Percentiles rank a stretch among this genome's conserved stretches.
These are phyloP conservation scores for Hoplodrina ambigua DNA, from an alignment of 2,888 invertebrate genomes.

Conservation along the genomic window DNA sequence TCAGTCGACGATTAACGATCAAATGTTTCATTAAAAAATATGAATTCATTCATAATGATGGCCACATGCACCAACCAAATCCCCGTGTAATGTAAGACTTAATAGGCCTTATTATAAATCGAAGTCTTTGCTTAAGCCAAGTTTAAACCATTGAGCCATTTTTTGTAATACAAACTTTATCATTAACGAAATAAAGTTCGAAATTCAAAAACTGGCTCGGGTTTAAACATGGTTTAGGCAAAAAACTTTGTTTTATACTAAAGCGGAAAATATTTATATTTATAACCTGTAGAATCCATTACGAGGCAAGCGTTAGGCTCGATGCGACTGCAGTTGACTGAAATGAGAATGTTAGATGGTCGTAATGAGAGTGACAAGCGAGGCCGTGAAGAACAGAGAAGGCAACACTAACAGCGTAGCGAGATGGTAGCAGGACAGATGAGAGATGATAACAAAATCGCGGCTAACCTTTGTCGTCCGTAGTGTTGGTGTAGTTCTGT, in stretches of 20 bases:
- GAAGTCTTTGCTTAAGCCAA: too few species aligned
- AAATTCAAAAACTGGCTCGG: too few species aligned
- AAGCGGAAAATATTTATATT: conserved; percentile 58
- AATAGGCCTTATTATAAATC: too few species aligned
- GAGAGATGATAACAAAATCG: background rate
- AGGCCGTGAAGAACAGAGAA: conserved; percentile 64
- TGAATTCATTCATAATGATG: conserved; percentile 21
- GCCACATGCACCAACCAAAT: conserved; percentile 70
- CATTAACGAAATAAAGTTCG: too few species aligned
- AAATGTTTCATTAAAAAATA: background rate
- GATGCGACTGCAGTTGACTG: conserved; percentile 79
- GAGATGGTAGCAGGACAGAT: conserved; percentile 23
- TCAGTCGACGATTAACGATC: conserved; percentile 14
- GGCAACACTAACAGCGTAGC: conserved; percentile 32
- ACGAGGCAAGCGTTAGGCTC: conserved; percentile 79
- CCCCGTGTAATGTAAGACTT: conserved; percentile 66
- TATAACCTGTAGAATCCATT: conserved; percentile 78
- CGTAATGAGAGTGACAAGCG: conserved; percentile 72
- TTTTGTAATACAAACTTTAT: too few species aligned
- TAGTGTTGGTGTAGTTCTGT: conserved; percentile 74
- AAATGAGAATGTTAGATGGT: conserved; percentile 78
- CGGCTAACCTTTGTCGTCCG: conserved; percentile 75
- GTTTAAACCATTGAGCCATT: too few species aligned
- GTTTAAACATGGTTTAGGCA: too few species aligned
- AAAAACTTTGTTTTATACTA: too few species aligned